Base-by-base conservation (phyloP, 2,888 invertebrate species). In the Rhagonycha fulva region DNA sequence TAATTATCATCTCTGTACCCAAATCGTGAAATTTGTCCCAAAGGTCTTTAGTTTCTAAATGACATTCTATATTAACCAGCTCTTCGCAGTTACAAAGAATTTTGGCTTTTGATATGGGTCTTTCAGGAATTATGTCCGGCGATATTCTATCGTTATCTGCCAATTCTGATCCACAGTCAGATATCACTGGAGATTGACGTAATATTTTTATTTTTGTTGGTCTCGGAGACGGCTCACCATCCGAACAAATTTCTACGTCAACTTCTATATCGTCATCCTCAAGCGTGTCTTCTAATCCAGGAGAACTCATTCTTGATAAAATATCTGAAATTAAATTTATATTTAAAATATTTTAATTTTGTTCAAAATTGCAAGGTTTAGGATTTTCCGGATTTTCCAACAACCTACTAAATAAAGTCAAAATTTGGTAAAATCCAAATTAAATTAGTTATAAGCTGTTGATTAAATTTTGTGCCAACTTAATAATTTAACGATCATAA, bases 1-100 rank as follows among this genome's bases (percentile, higher is more conserved):
- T 95, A 87, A 95, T 95, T 88, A 95, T 95, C 95, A 95, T 95
- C 88, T 95, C 94, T 1, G 94, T 95, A 28, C 94, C 94, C 76
- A 95, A 89, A 83, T 92, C 92, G 86, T 92, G 91, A 88, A 95
- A 95, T 87, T 94, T 94, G 87, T 94, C 93, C 95, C 95, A 95
- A 76, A 95, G 89, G 78, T 95, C 95, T 87, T 94, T 94, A 79
- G 94, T 94, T 88, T 95, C 95, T 82, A 95, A 89, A 80, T 93
- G 92, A 84, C 94, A 95, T 81, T 93, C 91, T 76, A 93, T 91
- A 83, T 88, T 88, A 68, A 90, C 87, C 67, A 93, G 87, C 84
- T 93, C 93, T 81, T 91, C 91, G 83, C 92, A 92, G 84, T 93
- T 93, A 85, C 92, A 92, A 71, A 89, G 88, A 76, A 90, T 89